Conservation (phyloP, 2,113 vertebrate genomes). For the Oriolus oriolus region DNA sequence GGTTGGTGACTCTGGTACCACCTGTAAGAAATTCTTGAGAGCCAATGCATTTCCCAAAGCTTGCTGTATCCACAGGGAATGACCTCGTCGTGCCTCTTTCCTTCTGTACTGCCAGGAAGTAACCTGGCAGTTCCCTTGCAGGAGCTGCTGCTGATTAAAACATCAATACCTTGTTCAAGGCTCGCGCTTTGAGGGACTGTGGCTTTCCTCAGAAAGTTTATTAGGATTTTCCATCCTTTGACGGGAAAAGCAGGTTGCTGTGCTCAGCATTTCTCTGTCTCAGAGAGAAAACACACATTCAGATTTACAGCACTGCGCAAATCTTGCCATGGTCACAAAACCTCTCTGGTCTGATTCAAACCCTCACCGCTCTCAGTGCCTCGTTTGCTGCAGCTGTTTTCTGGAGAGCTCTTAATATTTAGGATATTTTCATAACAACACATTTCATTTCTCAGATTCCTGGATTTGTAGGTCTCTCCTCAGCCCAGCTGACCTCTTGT, state of each 20-base stretch:
- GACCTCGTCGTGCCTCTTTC: not conserved
- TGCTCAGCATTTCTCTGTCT: not conserved
- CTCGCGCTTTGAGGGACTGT: not conserved
- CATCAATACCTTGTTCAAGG: not conserved
- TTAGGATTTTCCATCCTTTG: not conserved
- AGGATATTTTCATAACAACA: not conserved
- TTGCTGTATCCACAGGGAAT: rapidly evolving
- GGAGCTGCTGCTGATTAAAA: not conserved
- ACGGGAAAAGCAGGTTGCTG: not conserved
- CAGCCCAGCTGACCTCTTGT: not conserved
- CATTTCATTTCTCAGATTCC: not conserved
- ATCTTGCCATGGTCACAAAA: not conserved
- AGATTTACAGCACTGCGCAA: not conserved
- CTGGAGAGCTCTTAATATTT: not conserved
- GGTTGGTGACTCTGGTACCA: not conserved
- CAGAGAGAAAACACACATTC: not conserved
- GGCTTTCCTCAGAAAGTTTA: not conserved
- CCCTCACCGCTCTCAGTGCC: not conserved
- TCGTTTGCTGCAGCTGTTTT: not conserved
- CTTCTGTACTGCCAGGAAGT: not conserved
- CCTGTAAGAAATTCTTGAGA: not conserved
- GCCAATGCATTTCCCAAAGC: not conserved
- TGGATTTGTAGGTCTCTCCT: not conserved
- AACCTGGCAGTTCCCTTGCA: not conserved
- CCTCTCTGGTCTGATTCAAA: not conserved